Evolutionary conservation across 2,113 vertebrate genomes (phyloP).

Genomic region (Alouatta palliata): DNA sequence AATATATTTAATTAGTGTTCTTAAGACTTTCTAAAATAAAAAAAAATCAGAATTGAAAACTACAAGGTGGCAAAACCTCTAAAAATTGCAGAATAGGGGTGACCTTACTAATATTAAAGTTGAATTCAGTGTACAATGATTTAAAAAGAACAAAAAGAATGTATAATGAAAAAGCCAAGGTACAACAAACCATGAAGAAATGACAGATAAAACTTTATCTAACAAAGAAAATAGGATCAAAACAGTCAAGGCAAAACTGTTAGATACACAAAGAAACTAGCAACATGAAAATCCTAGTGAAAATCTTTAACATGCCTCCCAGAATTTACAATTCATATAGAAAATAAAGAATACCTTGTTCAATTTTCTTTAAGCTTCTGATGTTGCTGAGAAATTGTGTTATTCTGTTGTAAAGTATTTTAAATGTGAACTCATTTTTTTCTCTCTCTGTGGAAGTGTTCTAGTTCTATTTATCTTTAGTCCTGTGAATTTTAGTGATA

Average conservation of each 20-base stretch:
- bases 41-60: not conserved
- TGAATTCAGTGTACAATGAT: not conserved
- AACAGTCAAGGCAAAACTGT: not conserved
- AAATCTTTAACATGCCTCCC: not conserved
- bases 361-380: not conserved
- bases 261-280: not conserved
- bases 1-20: not conserved
- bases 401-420: not conserved
- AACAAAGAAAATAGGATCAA: not conserved
- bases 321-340: not conserved
- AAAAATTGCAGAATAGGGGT: not conserved
- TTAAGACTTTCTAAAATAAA: conserved; percentile 15
- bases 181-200: not conserved
- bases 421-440: not conserved
- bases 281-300: not conserved
- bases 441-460: not conserved
- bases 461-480: not conserved
- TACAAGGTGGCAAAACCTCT: not conserved
- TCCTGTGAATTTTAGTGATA: not conserved
- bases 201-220: not conserved
- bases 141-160: not conserved
- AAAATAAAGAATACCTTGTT: not conserved
- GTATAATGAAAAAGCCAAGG: not conserved
- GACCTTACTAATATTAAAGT: not conserved
- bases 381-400: not conserved